A percentile compares a stretch with the other conserved stretches of the same genome.
phyloP scores from a whole-genome alignment of 2,113 vertebrate genomes.

The Eira barbara region DNA sequence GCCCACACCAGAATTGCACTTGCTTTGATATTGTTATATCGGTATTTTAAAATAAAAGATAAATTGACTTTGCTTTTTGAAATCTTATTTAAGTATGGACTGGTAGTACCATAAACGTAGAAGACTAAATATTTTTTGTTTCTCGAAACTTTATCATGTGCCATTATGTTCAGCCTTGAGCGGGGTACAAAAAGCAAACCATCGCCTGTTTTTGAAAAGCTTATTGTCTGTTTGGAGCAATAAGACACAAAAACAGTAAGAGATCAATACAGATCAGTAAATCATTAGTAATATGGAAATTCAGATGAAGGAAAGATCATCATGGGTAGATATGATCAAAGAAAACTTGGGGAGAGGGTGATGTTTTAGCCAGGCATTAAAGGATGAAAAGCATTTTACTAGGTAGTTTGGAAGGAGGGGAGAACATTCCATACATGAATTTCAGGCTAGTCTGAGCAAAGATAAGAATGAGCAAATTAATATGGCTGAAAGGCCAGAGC shows the following conservation, averaged over 20 bases:
- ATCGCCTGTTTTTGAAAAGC: not conserved
- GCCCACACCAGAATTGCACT: not conserved
- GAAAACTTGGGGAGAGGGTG: not conserved
- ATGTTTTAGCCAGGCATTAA: not conserved
- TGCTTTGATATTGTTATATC: constrained; percentile 48
- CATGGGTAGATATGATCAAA: not conserved
- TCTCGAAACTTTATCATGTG: not conserved
- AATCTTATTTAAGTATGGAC: not conserved
- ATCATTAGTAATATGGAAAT: not conserved
- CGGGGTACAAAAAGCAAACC: not conserved
- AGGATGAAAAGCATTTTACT: not conserved
- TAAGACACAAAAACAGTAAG: not conserved
- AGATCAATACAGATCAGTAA: not conserved
- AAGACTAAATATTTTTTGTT: constrained; percentile 25
- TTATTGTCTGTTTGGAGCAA: not conserved
- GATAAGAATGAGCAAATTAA: not conserved
- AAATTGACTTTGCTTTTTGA: constrained; percentile 48
- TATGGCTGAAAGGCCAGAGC: not conserved
- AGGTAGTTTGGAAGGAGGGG: not conserved
- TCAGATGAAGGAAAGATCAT: not conserved
- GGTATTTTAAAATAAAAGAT: constrained; percentile 37
- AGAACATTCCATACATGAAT: not conserved
- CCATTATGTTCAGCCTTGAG: not conserved
- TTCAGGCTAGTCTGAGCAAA: not conserved
- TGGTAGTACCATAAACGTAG: constrained; percentile 26